phyloP scores from a whole-genome alignment of 2,888 invertebrate genomes.

The Orthosia incerta region DNA sequence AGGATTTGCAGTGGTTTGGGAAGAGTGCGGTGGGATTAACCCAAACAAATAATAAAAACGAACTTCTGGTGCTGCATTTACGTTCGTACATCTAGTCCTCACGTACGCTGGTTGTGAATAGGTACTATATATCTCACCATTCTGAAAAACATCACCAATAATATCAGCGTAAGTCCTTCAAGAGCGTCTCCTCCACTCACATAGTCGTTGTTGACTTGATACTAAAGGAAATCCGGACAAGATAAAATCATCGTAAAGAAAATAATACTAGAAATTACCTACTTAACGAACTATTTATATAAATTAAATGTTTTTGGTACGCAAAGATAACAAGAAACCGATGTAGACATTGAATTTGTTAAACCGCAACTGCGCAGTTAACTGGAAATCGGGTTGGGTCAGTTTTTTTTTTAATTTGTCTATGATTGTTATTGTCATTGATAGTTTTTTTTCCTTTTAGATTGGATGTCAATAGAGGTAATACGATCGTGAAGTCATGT shows the following conservation, averaged over 20 bases:
- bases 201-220: neutral
- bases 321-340: constrained; percentile 28
- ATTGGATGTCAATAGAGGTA: constrained; percentile 31
- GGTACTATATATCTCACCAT: too few species aligned
- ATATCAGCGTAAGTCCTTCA: neutral
- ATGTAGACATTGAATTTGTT: constrained; percentile 34
- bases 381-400: constrained; percentile 31
- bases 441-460: constrained; percentile 21
- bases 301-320: constrained; percentile 1
- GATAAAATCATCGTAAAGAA: neutral
- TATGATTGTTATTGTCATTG: constrained; percentile 29
- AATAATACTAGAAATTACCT: constrained; percentile 1
- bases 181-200: neutral
- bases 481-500: neutral
- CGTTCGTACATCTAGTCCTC: too few species aligned
- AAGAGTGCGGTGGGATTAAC: too few species aligned
- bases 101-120: too few species aligned
- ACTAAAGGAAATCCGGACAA: neutral
- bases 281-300: neutral
- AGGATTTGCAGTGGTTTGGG: too few species aligned
- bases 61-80: too few species aligned
- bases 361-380: constrained; percentile 38
- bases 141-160: neutral
- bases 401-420: constrained; percentile 28
- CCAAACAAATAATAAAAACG: too few species aligned